A percentile compares a stretch with the other conserved stretches of the same genome.
phyloP scores from a whole-genome alignment of 1,140 invertebrate species.

The Daktulosphaira vitifoliae region DNA sequence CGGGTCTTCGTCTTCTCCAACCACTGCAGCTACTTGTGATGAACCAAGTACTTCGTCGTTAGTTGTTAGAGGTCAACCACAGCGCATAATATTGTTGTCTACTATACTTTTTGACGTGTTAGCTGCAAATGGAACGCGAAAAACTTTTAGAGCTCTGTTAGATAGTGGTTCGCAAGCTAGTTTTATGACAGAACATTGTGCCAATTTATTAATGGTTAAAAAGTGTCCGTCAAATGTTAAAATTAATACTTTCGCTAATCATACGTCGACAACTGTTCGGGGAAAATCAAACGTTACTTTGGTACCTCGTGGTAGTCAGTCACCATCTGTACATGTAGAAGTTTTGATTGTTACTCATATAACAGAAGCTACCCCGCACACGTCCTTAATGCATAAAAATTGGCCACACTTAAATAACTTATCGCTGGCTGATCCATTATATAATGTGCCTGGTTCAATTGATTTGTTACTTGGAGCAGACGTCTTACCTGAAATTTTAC shows the following conservation, averaged over 20 bases:
- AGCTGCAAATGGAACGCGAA: background rate
- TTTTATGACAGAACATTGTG: constrained; percentile 6
- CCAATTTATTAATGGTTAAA: background rate
- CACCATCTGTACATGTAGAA: too few relatives aligned
- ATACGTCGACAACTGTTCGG: too few relatives aligned
- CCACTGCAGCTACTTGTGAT: too few relatives aligned
- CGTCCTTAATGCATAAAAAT: background rate
- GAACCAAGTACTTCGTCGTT: background rate
- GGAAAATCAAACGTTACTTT: too few relatives aligned
- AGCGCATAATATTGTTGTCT: background rate
- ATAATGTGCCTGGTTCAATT: background rate
- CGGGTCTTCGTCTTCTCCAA: too few relatives aligned
- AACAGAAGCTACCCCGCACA: too few relatives aligned
- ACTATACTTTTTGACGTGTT: background rate
- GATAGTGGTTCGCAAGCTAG: background rate
- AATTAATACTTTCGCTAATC: too few relatives aligned
- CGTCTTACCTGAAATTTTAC: constrained; percentile 50
- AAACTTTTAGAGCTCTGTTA: background rate
- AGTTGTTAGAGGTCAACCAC: background rate
- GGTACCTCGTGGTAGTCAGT: too few relatives aligned
- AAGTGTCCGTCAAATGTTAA: too few relatives aligned
- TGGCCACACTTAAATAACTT: background rate
- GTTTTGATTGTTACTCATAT: too few relatives aligned
- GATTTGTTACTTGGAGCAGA: too few relatives aligned
- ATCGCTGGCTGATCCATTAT: background rate